Base-by-base conservation (phyloP, 2,888 invertebrate species). In the Philereme vetulata region DNA sequence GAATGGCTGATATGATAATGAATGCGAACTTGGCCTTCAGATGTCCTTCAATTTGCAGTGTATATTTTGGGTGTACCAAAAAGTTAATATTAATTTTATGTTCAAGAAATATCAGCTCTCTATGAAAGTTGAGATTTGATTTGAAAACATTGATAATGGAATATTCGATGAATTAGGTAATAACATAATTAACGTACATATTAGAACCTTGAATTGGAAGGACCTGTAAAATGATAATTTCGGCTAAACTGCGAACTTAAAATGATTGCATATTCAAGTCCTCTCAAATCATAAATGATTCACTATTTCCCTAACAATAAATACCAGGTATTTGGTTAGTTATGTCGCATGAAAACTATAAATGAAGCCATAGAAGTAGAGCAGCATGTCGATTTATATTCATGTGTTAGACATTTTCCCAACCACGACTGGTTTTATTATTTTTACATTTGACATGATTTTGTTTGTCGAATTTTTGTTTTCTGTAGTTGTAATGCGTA, bases 401-500 rank as follows among this genome's bases (percentile, higher is more conserved):
- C 74, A 80, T 78, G 80, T 87, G 90, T 92, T 91, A 92, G 90
- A 90, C 92, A 92, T 92, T 92, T 92, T 92, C 90, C 92, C 92
- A 91, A 90, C 92, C 92, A 92, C 90, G 72, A 77, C 70, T 64
- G 58, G 67, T 67, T 72, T 77, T 76, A 70, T 77, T 76, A 70
- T 64, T 60, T 51, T 53, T 59, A 47, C 69, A 68, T 65, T 68
- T 70, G 54, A 54, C 45, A 53, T 47, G 51, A 62, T 63, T 56
- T 64, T 65, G 21, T 74, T 77, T 79, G 77, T 75, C 68, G 70
- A 73, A 67, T 68, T 83, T 84, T 82, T 72, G 74, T 85, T 91
- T 90, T 90, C 88, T 87, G 90, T 92, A 92, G 92, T 92, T 92
- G 92, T 92, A 92, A 92, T 92, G 91, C 91, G 84, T 87, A 86